A percentile compares a stretch with the other conserved stretches of the same genome.
Conservation (phyloP, 2,797 vertebrate species). For the Thaleichthys pacificus region DNA sequence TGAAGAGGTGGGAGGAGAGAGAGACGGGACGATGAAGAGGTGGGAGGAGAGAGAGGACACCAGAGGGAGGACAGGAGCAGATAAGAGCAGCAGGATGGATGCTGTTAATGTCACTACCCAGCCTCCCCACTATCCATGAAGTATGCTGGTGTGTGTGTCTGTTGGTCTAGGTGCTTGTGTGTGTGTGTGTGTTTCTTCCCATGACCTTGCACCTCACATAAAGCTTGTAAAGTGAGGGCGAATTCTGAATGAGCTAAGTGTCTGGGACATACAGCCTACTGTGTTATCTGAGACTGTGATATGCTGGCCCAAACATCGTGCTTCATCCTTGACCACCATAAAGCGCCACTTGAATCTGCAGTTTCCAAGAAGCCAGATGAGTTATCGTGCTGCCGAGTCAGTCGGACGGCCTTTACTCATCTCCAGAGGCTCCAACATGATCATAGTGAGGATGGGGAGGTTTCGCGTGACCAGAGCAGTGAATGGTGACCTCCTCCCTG, state of each 20-base stretch:
- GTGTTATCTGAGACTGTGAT: slow-evolving; percentile 59
- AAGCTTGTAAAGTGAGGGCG: slow-evolving; percentile 53
- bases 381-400: slow-evolving; percentile 29
- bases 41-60: slow-evolving; percentile 17
- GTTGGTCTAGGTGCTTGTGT: too few species aligned
- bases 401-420: slow-evolving; percentile 17
- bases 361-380: slow-evolving; percentile 41
- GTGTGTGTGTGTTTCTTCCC: slow-evolving; percentile 9
- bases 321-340: slow-evolving; percentile 56
- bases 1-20: slow-evolving; percentile 40
- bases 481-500: slow-evolving; percentile 49
- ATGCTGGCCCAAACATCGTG: slow-evolving; percentile 46
- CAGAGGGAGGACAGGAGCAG: slow-evolving; percentile 19
- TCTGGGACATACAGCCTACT: slow-evolving; percentile 53
- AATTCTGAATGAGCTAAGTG: slow-evolving; percentile 66
- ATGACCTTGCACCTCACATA: slow-evolving; percentile 39
- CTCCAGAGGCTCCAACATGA: slow-evolving; percentile 47
- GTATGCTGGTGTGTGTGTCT: neutral
- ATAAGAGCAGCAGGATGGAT: neutral
- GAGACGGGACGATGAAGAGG: slow-evolving; percentile 23
- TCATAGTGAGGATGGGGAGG: slow-evolving; percentile 39
- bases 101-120: slow-evolving; percentile 45
- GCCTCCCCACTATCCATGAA: slow-evolving; percentile 39
- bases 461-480: slow-evolving; percentile 26
- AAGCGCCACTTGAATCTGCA: slow-evolving; percentile 22